Conservation (phyloP, 2,797 vertebrate genomes). For the Mus minutoides region DNA sequence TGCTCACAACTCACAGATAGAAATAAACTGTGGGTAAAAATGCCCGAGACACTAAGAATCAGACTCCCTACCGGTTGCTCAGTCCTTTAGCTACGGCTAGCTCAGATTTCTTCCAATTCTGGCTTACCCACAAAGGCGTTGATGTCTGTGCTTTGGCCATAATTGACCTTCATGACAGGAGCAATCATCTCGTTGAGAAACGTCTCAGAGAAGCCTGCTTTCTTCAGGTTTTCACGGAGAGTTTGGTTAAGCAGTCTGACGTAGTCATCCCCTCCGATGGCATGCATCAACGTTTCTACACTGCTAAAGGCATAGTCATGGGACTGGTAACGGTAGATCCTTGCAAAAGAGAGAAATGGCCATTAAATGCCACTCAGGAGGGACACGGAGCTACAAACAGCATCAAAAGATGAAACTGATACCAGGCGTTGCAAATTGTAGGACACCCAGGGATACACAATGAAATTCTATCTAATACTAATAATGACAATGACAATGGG, state of each 20-base stretch:
- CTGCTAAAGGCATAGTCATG: constrained; percentile 95
- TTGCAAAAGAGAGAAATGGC: constrained; percentile 75
- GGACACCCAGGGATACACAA: neutral
- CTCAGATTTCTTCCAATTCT: neutral
- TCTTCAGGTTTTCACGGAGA: constrained; percentile 92
- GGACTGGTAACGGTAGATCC: constrained; percentile 97
- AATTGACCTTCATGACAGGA: constrained; percentile 91
- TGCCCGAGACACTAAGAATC: neutral
- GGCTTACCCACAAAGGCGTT: constrained; percentile 93
- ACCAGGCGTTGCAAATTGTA: too few relatives aligned
- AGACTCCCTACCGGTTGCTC: neutral
- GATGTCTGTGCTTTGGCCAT: constrained; percentile 91
- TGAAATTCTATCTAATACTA: neutral
- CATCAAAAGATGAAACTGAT: neutral
- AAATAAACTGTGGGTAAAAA: neutral
- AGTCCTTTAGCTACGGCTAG: neutral
- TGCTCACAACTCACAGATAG: neutral
- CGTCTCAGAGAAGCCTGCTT: constrained; percentile 92
- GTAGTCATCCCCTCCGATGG: constrained; percentile 91
- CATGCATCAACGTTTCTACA: constrained; percentile 92
- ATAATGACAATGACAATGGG: neutral
- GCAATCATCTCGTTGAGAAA: constrained; percentile 93
- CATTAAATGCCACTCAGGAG: constrained; percentile 34
- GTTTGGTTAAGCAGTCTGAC: constrained; percentile 91
- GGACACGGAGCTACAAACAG: neutral